Conservation (phyloP, 2,888 invertebrate genomes). For the Morpho achilles region DNA sequence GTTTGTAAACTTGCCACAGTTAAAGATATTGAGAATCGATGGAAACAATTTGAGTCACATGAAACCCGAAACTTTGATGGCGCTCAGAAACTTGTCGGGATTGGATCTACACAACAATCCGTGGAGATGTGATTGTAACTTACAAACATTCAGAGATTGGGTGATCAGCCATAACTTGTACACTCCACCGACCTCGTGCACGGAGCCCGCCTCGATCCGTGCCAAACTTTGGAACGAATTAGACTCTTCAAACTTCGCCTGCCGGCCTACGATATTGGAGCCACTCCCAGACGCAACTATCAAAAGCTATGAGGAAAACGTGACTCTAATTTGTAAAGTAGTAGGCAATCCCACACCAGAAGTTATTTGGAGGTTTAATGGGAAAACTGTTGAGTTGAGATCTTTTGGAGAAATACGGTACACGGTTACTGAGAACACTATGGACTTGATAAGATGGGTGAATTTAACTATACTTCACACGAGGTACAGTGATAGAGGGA, state of each 20-base stretch:
- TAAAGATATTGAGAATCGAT: constrained; percentile 85
- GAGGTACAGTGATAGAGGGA: constrained; percentile 82
- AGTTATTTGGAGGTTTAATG: constrained; percentile 86
- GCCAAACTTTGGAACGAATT: constrained; percentile 88
- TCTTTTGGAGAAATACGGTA: constrained; percentile 74
- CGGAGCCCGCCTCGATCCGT: constrained; percentile 82
- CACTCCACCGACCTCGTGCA: constrained; percentile 86
- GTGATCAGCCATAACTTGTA: constrained; percentile 86
- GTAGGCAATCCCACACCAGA: constrained; percentile 88
- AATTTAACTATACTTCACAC: constrained; percentile 84
- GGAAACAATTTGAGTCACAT: constrained; percentile 87
- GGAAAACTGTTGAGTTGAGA: constrained; percentile 77
- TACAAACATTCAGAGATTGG: constrained; percentile 89
- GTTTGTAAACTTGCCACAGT: constrained; percentile 83
- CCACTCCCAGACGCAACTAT: constrained; percentile 80
- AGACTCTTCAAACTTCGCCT: constrained; percentile 87
- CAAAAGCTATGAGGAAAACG: constrained; percentile 83
- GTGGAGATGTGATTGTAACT: constrained; percentile 93
- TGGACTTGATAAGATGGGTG: constrained; percentile 78
- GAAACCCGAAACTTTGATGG: constrained; percentile 83
- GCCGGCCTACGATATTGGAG: constrained; percentile 86
- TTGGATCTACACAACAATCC: constrained; percentile 89
- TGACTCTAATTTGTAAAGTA: constrained; percentile 87
- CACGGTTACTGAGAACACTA: constrained; percentile 59
- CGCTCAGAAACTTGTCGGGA: constrained; percentile 84